Evolutionary conservation across 2,888 invertebrate species (phyloP).

Genomic region (Parapristionchus giblindavisi): DNA sequence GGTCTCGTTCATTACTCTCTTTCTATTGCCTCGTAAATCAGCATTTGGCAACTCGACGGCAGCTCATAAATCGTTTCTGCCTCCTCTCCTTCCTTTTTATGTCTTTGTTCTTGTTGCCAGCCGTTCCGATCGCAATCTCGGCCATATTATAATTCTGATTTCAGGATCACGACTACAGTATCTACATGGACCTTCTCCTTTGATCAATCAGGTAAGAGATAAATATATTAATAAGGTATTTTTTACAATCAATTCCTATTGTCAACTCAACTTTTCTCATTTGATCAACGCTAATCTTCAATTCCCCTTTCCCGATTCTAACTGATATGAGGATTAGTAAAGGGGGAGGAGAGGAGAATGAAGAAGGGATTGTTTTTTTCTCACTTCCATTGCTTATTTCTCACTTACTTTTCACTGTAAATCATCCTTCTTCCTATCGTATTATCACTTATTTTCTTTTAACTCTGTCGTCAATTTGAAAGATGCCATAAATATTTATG

Average conservation of each 20-base stretch:
- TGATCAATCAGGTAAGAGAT: neutral
- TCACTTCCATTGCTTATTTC: neutral
- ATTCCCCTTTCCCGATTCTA: neutral
- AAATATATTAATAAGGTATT: neutral
- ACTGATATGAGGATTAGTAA: slow-evolving; percentile 32
- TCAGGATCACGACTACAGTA: neutral
- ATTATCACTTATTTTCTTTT: too few relatives aligned
- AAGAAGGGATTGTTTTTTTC: neutral
- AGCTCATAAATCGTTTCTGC: slow-evolving; percentile 36
- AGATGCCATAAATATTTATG: slow-evolving; percentile 5
- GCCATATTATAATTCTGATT: neutral
- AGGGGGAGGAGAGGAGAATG: too few relatives aligned
- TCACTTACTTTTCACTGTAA: neutral
- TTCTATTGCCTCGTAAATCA: slow-evolving; percentile 31
- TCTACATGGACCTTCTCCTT: neutral
- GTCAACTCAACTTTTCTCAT: neutral
- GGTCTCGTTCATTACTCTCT: slow-evolving; percentile 36
- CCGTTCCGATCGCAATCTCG: neutral
- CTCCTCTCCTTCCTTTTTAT: slow-evolving; percentile 10
- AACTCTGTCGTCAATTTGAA: neutral
- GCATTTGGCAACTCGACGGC: slow-evolving; percentile 32
- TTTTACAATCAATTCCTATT: slow-evolving; percentile 1
- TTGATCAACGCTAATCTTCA: slow-evolving; percentile 17
- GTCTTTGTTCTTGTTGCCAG: slow-evolving; percentile 18
- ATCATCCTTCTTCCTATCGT: slow-evolving; percentile 5